Evolutionary conservation across 2,888 invertebrate genomes (phyloP), one percentile per base, ranked within the genome.

Genomic region (Torymus auratus): DNA sequence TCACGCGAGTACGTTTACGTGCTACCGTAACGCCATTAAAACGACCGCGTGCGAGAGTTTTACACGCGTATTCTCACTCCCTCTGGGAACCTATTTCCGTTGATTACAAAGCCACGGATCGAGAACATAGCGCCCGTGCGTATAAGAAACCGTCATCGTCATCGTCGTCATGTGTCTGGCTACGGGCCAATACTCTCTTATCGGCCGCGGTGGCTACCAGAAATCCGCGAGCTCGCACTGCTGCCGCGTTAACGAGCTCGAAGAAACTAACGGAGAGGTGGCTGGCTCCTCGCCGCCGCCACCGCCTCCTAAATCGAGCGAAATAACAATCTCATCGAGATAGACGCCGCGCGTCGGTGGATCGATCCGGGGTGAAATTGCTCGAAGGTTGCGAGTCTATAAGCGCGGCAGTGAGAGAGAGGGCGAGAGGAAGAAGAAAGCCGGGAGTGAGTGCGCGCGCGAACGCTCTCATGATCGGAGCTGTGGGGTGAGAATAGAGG

Each of bases 331-430:
- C 75, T 67, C 67, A 67, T 75, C 58, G 60, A 75, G 60, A 75
- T 68, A 20, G 14, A 12, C 41, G 7, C 7, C 7, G 17, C 0
- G 53, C 50, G n/a, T n/a, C 5, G 1, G 5, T 15, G 52, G 61
- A 75, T 75, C 75, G 75, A 75, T 75, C 75, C 41, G 7, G 68
- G 7, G 68, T 15, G 11, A 61, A 75, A 75, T 75, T 60, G 67
- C 52, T 7, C 50, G 50, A 58, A 73, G 73, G 52, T 15, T 61
- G 17, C 50, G 7, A 60, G 70, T 50, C 10, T 52, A 28, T 20
- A 23, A 68, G n/a, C 3, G 50, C 2, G 17, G 10, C 2, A 20
- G 13, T 0, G 71, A 52, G 20, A 20, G 61, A 1, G 60, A 20
- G 58, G 5, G 41, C 11, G 10, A 17, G 23, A 50, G 41, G 41